Evolutionary conservation across 2,113 vertebrate species (phyloP), one percentile per base, ranked within the genome.

Genomic region (Neopipo cinnamomea): DNA sequence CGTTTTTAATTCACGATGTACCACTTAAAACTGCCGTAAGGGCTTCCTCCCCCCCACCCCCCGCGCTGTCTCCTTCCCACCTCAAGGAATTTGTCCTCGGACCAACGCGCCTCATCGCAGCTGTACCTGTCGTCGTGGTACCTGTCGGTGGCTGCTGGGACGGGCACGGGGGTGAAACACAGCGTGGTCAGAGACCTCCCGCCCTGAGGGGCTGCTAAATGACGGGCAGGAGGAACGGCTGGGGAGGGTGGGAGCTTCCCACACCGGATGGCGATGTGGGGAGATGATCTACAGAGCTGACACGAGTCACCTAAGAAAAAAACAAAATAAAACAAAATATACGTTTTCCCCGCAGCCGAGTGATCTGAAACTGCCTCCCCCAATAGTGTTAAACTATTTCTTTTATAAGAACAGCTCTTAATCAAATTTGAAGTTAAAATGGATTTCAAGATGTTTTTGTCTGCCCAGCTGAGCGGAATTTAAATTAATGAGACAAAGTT

Each of bases 151-250:
- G 21, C 11, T 6, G 22, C 19, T 6, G 28, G 17, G 13, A 24
- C 58, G 15, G 37, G 30, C 53, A 31, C 4, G 11, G 56, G 11
- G 35, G 3, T 27, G 30, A 56, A 27, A 62, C 20, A n/a, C 4
- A 22, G 8, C 15, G 31, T 0, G 5, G 3, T 13, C 5, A 4
- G 12, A 15, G 19, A 10, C 33, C 46, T 19, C 25, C 4, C 6
- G 3, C 41, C 55, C 42, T 2, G 18, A 6, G 44, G 31, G 17
- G 30, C 58, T 16, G 28, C 20, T 4, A 5, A 41, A 12, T 25
- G 1, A 1, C 5, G 6, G 63, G 0, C 22, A 6, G 59, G 13
- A 41, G 55, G 47, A 68, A 35, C 21, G 65, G 46, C 30, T 12
- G 59, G 22, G 3, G 5, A 19, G 27, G 22, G 9, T 11, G 31